Percentiles rank a stretch among this genome's conserved stretches.
These are phyloP conservation scores for Monochamus alternatus DNA, from an alignment of 2,888 invertebrate genomes.

Conservation along the genomic window DNA sequence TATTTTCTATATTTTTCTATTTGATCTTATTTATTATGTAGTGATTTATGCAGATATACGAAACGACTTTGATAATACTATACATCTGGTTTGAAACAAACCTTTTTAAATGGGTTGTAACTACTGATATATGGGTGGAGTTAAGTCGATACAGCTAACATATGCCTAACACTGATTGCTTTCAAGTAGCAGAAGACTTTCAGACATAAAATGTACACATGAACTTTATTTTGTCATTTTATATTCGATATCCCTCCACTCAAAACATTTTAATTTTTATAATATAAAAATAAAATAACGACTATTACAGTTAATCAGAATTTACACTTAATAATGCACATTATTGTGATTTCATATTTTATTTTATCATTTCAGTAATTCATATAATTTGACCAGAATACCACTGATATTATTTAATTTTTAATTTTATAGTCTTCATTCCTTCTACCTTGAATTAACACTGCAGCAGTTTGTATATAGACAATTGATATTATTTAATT, in stretches of 20 bases:
- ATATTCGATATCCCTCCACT: not conserved
- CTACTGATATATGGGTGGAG: not conserved
- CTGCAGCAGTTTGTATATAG: too few species aligned
- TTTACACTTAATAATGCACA: not conserved
- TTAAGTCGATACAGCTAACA: not conserved
- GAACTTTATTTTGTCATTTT: too few species aligned
- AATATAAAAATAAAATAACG: not conserved
- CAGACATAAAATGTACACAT: too few species aligned
- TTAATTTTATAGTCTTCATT: too few species aligned
- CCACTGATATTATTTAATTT: not conserved
- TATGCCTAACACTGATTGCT: not conserved
- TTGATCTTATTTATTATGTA: not conserved
- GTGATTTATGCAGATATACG: not conserved
- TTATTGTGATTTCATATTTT: not conserved
- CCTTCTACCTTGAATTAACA: too few species aligned
- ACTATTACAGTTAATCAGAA: not conserved
- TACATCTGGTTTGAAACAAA: not conserved
- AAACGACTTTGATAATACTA: not conserved
- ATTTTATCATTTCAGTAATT: not conserved
- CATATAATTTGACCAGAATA: not conserved
- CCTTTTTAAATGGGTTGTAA: not conserved
- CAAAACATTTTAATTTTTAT: not conserved
- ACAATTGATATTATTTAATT: too few species aligned
- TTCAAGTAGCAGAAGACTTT: not conserved
- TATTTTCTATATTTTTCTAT: not conserved